A percentile compares a stretch with the other conserved stretches of the same genome.
Evolutionary conservation across 2,797 vertebrate species (phyloP).

Genomic region (Otus scops): DNA sequence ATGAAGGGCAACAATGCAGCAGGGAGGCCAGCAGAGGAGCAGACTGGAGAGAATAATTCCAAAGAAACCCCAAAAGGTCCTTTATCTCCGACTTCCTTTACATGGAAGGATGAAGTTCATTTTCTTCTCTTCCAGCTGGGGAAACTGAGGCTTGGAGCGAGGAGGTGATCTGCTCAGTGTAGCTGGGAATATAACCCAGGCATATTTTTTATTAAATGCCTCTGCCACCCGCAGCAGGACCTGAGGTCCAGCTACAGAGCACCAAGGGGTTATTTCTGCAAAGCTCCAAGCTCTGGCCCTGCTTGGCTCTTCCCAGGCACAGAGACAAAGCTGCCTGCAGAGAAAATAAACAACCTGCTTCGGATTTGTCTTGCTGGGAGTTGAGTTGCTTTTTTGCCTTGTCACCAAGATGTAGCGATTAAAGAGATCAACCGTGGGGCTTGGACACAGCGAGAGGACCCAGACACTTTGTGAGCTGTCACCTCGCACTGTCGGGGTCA

Average conservation of each 20-base stretch:
- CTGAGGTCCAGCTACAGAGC: neutral
- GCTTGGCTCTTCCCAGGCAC: neutral
- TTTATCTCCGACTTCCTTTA: neutral
- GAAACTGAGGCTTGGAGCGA: neutral
- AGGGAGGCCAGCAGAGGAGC: neutral
- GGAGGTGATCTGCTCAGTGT: neutral
- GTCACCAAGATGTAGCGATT: neutral
- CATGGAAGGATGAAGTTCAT: fast-evolving
- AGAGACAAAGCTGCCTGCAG: neutral
- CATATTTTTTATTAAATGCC: neutral
- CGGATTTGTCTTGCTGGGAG: slow-evolving; percentile 6
- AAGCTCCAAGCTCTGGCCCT: neutral
- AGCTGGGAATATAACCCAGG: neutral
- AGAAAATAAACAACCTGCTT: slow-evolving; percentile 17
- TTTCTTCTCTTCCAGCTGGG: neutral
- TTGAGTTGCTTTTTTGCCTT: neutral
- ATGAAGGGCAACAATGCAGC: fast-evolving
- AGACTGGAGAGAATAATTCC: neutral
- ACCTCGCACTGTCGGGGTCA: neutral
- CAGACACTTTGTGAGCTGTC: slow-evolving; percentile 5
- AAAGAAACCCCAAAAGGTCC: neutral
- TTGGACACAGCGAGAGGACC: neutral
- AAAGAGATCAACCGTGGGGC: neutral
- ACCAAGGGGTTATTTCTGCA: neutral
- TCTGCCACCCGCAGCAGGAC: neutral